These are phyloP conservation scores for Drosophila recens DNA, from an alignment of 2,888 invertebrate genomes.

Conservation along the genomic window DNA sequence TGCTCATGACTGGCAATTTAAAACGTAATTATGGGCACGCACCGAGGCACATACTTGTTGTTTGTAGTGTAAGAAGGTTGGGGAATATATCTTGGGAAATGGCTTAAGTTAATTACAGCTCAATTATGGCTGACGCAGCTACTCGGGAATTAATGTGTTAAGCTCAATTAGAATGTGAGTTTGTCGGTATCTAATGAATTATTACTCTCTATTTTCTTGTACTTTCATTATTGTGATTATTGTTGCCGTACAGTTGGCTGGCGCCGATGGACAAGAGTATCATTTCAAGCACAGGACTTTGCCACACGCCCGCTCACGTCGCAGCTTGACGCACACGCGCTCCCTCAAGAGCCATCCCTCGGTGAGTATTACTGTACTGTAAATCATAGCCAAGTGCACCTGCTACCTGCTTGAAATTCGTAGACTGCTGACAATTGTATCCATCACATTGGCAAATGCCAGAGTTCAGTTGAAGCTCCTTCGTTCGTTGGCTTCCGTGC, in stretches of 20 bases:
- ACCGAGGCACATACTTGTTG: constrained; percentile 14
- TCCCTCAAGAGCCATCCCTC: constrained; percentile 93
- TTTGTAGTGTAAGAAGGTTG: background rate
- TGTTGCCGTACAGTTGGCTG: constrained; percentile 90
- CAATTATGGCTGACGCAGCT: constrained; percentile 69
- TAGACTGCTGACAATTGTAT: constrained; percentile 10
- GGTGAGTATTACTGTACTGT: constrained; percentile 88
- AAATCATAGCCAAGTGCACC: constrained; percentile 21
- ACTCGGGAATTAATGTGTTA: constrained; percentile 63
- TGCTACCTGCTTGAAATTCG: constrained; percentile 22
- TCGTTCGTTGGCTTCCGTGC: constrained; percentile 25
- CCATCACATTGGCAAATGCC: constrained; percentile 31
- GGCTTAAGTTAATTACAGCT: constrained; percentile 67
- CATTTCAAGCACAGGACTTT: constrained; percentile 97
- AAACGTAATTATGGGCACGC: constrained; percentile 65
- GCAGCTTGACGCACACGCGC: constrained; percentile 95
- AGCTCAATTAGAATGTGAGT: constrained; percentile 65
- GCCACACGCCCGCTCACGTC: constrained; percentile 93
- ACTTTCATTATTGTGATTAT: constrained; percentile 21
- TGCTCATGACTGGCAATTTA: constrained; percentile 73
- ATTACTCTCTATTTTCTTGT: constrained; percentile 7
- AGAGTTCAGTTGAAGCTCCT: constrained; percentile 40
- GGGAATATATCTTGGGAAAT: constrained; percentile 20
- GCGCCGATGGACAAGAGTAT: constrained; percentile 93
- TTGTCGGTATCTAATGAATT: constrained; percentile 46